Conservation (phyloP, 2,888 invertebrate genomes). For the Dryomyza anilis region DNA sequence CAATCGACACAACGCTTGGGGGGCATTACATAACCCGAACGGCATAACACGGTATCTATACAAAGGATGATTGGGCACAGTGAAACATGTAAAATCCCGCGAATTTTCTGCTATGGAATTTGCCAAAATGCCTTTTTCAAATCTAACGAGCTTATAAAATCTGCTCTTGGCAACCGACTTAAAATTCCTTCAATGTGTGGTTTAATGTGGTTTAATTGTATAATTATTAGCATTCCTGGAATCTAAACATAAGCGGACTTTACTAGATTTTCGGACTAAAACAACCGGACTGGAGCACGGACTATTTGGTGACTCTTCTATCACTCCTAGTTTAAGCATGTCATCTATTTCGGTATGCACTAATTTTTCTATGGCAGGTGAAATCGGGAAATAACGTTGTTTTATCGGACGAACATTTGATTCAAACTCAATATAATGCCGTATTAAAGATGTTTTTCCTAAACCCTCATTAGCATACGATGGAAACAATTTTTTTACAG, state of each 20-base stretch:
- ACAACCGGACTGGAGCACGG: constrained; percentile 27
- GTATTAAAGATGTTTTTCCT: constrained; percentile 11
- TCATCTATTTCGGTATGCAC: constrained; percentile 16
- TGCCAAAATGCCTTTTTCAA: constrained; percentile 28
- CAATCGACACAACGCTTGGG: constrained; percentile 1
- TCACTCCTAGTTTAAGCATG: constrained; percentile 15
- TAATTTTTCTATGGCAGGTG: constrained; percentile 18
- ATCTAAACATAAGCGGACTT: constrained; percentile 44
- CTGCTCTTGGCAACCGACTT: constrained; percentile 25
- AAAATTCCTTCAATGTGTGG: constrained; percentile 34
- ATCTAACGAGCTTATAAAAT: constrained; percentile 29
- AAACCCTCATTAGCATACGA: background rate
- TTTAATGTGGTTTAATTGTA: constrained; percentile 32
- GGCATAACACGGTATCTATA: constrained; percentile 22
- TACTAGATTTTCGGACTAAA: constrained; percentile 35
- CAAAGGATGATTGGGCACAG: background rate
- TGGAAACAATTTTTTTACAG: background rate
- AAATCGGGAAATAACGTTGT: constrained; percentile 17
- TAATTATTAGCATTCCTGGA: constrained; percentile 45
- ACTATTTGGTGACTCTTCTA: constrained; percentile 19
- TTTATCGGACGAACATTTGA: constrained; percentile 14
- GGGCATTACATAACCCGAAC: constrained; percentile 16
- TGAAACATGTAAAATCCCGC: constrained; percentile 20
- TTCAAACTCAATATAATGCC: constrained; percentile 7
- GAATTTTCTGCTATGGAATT: constrained; percentile 17